Evolutionary conservation across 2,888 invertebrate genomes (phyloP).

Genomic region (Limnephilus rhombicus): DNA sequence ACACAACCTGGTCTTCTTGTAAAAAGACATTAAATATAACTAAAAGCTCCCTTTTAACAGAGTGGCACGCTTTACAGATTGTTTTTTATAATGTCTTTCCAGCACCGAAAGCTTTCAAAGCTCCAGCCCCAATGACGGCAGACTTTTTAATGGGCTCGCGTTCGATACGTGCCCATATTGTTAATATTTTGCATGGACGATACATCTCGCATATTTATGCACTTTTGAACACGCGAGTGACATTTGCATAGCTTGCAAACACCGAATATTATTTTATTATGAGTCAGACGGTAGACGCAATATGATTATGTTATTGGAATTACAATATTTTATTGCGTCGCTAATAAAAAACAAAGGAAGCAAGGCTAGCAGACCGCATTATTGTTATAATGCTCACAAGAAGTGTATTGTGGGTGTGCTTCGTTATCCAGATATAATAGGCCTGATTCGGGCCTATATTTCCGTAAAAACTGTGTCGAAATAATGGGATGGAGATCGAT

Average conservation of each 20-base stretch:
- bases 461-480: too few species aligned
- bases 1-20: neutral
- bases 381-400: neutral
- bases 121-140: neutral
- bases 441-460: too few species aligned
- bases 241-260: neutral
- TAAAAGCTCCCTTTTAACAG: neutral
- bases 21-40: neutral
- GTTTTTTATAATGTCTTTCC: neutral
- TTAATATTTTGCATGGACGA: neutral
- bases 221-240: neutral
- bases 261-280: neutral
- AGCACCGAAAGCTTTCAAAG: neutral
- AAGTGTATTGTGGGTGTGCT: too few species aligned
- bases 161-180: constrained; percentile 17
- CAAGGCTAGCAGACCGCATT: neutral
- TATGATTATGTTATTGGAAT: neutral
- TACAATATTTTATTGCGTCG: neutral
- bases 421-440: too few species aligned
- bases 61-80: neutral
- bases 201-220: neutral
- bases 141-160: constrained; percentile 18
- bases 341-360: neutral
- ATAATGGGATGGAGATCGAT: too few species aligned
- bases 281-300: neutral